Evolutionary conservation across 2,797 vertebrate species (phyloP), one percentile per base, ranked within the genome.

Genomic region (Rachycentron canadum): DNA sequence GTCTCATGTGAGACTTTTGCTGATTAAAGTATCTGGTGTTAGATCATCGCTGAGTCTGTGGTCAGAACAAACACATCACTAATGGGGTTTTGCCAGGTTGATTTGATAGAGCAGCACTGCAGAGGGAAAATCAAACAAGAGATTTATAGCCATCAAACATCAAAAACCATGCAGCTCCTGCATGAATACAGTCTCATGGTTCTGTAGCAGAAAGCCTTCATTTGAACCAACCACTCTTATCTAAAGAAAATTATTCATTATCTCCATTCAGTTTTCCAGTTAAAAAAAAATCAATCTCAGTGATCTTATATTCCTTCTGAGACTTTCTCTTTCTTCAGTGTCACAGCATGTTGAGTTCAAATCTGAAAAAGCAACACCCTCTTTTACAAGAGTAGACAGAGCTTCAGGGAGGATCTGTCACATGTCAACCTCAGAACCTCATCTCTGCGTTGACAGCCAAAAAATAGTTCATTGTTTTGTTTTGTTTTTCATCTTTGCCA

Each of bases 61-160:
- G 73, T 78, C 79, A 70, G 77, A 66, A 5, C 25, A 73, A 41
- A 81, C 56, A 45, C 45, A 32, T 58, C 62, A 63, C 76, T 83
- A 78, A 88, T 81, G 69, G 40, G 67, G 36, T 58, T 72, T 67
- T 68, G 66, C 74, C 82, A 81, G 84, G 82, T 64, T 91, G 74
- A 91, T 86, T 73, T 83, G 81, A 91, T 89, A 68, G 71, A 87
- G 66, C 73, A 25, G 50, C 28, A 1, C 78, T 71, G 78, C 71
- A 74, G 61, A 72, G 45, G 47, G 62, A 78, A 9, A 56, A 86
- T 86, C 81, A 86, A 79, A 90, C 10, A 66, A 68, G 38, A 76
- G 36, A 70, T 58, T 62, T 69, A 50, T 56, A 69, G 49, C 23
- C 65, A n/a, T 41, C 57, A 47, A 23, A 60, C 82, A 84, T 77